Percentiles rank a stretch among this genome's conserved stretches.
Evolutionary conservation across 1,140 invertebrate genomes (phyloP).

Genomic region (Maconellicoccus hirsutus): DNA sequence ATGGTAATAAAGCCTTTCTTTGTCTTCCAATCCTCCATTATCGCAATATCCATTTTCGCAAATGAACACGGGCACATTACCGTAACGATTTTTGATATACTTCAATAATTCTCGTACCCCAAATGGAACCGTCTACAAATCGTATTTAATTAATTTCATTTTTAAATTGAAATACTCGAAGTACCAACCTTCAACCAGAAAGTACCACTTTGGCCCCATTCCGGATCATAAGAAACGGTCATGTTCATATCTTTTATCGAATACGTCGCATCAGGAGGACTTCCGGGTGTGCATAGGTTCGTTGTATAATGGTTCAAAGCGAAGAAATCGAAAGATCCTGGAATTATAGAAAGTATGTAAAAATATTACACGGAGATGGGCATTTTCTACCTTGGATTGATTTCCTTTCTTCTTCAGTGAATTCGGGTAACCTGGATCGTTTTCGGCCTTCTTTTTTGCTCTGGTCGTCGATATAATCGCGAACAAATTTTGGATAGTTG

Average conservation of each 20-base stretch:
- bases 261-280: background rate
- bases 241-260: background rate
- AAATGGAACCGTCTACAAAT: slow-evolving; percentile 34
- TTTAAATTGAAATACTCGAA: too few species aligned
- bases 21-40: background rate
- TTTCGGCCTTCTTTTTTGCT: slow-evolving; percentile 44
- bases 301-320: background rate
- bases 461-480: slow-evolving; percentile 39
- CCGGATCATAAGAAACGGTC: background rate
- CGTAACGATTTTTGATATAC: slow-evolving; percentile 44
- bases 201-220: background rate
- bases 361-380: background rate
- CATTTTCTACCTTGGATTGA: slow-evolving; percentile 38
- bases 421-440: slow-evolving; percentile 45
- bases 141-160: too few species aligned
- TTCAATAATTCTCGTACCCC: slow-evolving; percentile 37
- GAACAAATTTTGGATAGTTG: slow-evolving; percentile 49
- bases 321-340: background rate
- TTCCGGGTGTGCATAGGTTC: background rate
- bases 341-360: background rate
- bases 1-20: background rate
- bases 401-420: slow-evolving; percentile 45
- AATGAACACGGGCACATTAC: slow-evolving; percentile 48
- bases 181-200: background rate
- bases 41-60: slow-evolving; percentile 33